Base-by-base conservation (phyloP, 2,113 vertebrate genomes). In the Strix aluco region DNA sequence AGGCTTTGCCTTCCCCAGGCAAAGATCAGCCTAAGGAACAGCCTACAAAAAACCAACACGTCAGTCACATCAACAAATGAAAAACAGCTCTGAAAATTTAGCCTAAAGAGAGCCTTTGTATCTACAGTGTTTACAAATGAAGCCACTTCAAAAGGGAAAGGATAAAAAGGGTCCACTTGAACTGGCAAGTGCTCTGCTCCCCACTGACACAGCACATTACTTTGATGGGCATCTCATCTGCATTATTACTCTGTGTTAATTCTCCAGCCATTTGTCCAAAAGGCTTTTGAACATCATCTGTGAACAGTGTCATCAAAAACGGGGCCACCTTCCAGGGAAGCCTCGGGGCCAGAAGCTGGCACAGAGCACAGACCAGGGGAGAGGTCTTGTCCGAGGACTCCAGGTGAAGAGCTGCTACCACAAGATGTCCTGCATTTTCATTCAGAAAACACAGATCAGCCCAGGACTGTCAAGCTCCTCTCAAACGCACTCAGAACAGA, bases 291-390 rank as follows among this genome's bases (percentile, higher is more conserved):
- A 16, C 27, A 30, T 12, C 30, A 47, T 22, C 66, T n/a, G 55
- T 22, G 55, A 63, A 15, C 36, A 44, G 16, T 0, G 23, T 6
- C 49, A 57, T 5, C 11, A 70, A 54, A 54, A 77, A 59, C 2
- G 3, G 22, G 40, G 32, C 11, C 74, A 46, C 15, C 30, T 21
- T 32, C 2, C 15, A 75, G 42, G 58, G 78, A 52, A 57, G 34
- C 36, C 66, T 13, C 0, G 0, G 67, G 26, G n/a, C 47, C 59
- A 72, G 27, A 58, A n/a, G 26, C 12, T 1, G 25, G 78, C 38
- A 13, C 4, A 1, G 15, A 42, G 79, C 65, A 52, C 36, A 65
- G 58, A 40, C 5, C 2, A 15, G 63, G 0, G 21, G 11, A 59
- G 54, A 36, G 58, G 38, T 17, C 44, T 15, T 7, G 13, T 47